Conservation (phyloP, 2,113 vertebrate species). For the Phasianus colchicus region DNA sequence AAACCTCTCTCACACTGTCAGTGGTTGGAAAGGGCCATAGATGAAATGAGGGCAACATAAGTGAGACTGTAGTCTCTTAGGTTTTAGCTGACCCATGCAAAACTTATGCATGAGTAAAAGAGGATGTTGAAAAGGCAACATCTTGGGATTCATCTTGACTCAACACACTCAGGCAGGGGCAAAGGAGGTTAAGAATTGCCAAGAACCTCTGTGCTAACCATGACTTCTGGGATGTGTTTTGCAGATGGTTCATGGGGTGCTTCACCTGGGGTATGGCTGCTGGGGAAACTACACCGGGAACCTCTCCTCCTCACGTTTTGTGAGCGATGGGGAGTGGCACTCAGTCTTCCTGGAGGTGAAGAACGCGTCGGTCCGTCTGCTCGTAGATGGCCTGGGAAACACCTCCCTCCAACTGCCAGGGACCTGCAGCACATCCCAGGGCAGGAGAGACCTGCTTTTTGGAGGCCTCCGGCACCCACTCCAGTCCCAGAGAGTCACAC, state of each 20-base stretch:
- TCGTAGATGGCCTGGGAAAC: conserved; percentile 75
- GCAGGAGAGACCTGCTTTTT: conserved; percentile 79
- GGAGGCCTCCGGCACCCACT: conserved; percentile 68
- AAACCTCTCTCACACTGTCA: not conserved
- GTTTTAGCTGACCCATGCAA: not conserved
- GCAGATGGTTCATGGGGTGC: conserved; percentile 83
- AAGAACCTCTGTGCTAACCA: not conserved
- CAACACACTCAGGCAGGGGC: not conserved
- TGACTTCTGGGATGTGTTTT: conserved; percentile 12
- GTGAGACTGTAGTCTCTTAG: not conserved
- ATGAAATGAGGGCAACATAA: not conserved
- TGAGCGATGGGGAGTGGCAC: conserved; percentile 88
- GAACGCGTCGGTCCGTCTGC: conserved; percentile 74
- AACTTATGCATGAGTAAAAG: not conserved
- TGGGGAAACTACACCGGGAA: conserved; percentile 52
- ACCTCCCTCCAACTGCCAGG: conserved; percentile 67
- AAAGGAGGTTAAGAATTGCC: not conserved
- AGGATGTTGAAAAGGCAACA: not conserved
- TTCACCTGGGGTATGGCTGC: conserved; percentile 84
- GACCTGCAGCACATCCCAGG: conserved; percentile 75
- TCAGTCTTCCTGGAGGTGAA: conserved; percentile 85
- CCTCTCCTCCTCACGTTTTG: conserved; percentile 61
- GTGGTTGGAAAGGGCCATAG: fast-evolving
- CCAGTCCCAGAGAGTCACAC: conserved; percentile 30
- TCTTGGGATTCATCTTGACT: not conserved